These are phyloP conservation scores for Halichoeres trimaculatus DNA, from an alignment of 2,113 vertebrate species.

Conservation along the genomic window DNA sequence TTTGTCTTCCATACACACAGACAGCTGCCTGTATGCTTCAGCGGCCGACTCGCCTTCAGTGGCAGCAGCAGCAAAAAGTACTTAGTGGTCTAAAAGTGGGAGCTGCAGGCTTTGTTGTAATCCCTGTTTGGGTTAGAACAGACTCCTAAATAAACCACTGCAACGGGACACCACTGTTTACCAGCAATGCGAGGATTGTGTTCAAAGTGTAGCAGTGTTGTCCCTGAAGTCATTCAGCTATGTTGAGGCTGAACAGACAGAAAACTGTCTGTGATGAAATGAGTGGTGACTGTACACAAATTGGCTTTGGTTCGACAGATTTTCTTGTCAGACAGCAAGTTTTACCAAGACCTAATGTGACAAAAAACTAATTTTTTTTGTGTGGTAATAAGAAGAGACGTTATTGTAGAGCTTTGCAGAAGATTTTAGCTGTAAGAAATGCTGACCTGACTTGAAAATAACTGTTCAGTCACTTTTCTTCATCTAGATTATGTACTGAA, in stretches of 20 bases:
- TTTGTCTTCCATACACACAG: constrained; percentile 3
- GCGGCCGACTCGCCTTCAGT: constrained; percentile 36
- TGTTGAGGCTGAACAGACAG: constrained; percentile 21
- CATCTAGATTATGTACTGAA: no score
- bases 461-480: no score
- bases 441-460: no score
- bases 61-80: constrained; percentile 67
- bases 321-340: neutral
- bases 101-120: constrained; percentile 64
- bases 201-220: constrained; percentile 42
- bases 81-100: constrained; percentile 75
- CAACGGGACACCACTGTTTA: constrained; percentile 75
- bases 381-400: no score
- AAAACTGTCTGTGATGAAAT: neutral
- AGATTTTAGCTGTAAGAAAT: no score
- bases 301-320: neutral
- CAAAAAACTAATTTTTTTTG: constrained; percentile 5
- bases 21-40: constrained; percentile 59
- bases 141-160: constrained; percentile 70
- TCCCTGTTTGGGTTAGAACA: constrained; percentile 73
- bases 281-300: neutral
- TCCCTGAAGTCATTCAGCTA: constrained; percentile 43
- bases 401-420: no score
- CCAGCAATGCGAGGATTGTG: constrained; percentile 35
- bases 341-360: neutral